Percentiles rank a stretch among this genome's conserved stretches.
phyloP scores from a whole-genome alignment of 2,888 invertebrate species.

The Nebria salina region DNA sequence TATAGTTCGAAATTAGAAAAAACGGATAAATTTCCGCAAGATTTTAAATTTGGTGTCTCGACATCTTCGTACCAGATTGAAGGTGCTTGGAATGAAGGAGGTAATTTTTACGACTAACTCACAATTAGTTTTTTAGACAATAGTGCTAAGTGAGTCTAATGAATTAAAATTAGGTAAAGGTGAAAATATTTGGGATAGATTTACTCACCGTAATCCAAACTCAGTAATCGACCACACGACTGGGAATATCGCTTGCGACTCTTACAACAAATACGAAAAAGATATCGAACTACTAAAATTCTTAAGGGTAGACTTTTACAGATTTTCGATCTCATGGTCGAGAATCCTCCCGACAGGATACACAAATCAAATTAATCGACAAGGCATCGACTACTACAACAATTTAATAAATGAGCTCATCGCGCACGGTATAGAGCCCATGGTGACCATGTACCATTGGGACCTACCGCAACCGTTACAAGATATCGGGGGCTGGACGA shows the following conservation, averaged over 20 bases:
- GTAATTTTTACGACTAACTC: conserved; percentile 52
- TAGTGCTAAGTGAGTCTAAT: not conserved
- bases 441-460: conserved; percentile 75
- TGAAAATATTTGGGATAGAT: conserved; percentile 75
- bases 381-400: conserved; percentile 72
- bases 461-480: conserved; percentile 70
- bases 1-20: not conserved
- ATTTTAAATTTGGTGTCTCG: conserved; percentile 70
- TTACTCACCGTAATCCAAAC: conserved; percentile 66
- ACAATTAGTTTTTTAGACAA: conserved; percentile 6
- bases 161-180: conserved; percentile 65
- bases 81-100: conserved; percentile 65
- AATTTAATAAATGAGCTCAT: conserved; percentile 68
- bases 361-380: conserved; percentile 66
- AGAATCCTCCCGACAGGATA: conserved; percentile 71
- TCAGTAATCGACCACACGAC: conserved; percentile 66
- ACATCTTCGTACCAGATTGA: conserved; percentile 72
- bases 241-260: conserved; percentile 73
- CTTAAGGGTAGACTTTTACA: conserved; percentile 68
- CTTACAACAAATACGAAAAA: conserved; percentile 70
- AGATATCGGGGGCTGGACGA: conserved; percentile 73
- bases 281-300: conserved; percentile 69
- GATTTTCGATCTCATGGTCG: conserved; percentile 75
- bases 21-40: conserved; percentile 58
- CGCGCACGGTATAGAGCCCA: conserved; percentile 67